phyloP scores from a whole-genome alignment of 2,113 vertebrate genomes.

The Callipepla californica region DNA sequence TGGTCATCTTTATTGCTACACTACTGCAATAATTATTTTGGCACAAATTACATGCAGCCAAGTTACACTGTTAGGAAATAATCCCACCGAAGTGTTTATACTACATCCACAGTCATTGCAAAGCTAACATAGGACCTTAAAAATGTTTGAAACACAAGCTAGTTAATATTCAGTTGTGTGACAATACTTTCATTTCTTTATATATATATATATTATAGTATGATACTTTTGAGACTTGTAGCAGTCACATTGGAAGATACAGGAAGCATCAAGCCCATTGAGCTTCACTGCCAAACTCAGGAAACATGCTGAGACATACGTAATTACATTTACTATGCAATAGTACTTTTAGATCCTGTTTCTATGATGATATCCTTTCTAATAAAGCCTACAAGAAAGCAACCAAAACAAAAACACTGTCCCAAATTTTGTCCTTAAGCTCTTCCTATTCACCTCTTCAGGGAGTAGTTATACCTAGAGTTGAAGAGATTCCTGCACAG shows the following conservation, averaged over 20 bases:
- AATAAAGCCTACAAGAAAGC: not conserved
- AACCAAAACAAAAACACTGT: not conserved
- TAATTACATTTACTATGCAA: slow-evolving; percentile 33
- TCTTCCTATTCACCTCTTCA: not conserved
- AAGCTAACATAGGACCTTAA: not conserved
- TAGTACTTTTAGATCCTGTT: slow-evolving; percentile 33
- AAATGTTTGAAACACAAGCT: not conserved
- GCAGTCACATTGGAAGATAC: not conserved
- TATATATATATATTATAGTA: not conserved
- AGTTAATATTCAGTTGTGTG: not conserved
- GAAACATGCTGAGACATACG: slow-evolving; percentile 26
- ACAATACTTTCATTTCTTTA: not conserved
- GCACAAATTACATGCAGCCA: not conserved
- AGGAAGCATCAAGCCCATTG: not conserved
- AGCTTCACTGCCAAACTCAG: slow-evolving; percentile 8
- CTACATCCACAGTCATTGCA: not conserved
- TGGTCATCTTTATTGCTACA: not conserved
- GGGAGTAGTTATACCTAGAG: not conserved
- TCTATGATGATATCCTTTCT: not conserved
- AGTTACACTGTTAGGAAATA: not conserved
- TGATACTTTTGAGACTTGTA: not conserved
- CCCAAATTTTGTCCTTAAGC: not conserved
- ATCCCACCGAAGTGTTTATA: not conserved
- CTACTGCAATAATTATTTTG: not conserved
- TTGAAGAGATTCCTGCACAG: not conserved